These are phyloP conservation scores for Drosophila kanekoi DNA, from an alignment of 2,888 invertebrate species.

Conservation along the genomic window DNA sequence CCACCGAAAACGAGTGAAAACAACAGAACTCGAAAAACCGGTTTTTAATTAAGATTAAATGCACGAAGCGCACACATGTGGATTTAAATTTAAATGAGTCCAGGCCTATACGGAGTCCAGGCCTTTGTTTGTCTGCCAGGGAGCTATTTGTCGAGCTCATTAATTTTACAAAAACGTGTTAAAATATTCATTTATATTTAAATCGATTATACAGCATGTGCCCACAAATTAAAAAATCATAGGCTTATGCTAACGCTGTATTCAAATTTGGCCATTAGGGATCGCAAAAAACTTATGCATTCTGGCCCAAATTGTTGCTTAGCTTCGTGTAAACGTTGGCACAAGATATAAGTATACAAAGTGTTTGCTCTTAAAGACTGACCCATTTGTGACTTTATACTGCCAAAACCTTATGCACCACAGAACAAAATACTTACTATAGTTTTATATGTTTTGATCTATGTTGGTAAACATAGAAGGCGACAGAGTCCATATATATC, in stretches of 20 bases:
- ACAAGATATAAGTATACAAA: no score
- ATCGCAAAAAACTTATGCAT: neutral
- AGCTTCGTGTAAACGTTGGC: no score
- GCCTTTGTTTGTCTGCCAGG: slow-evolving; percentile 28
- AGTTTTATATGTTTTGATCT: no score
- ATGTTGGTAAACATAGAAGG: no score
- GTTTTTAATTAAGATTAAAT: slow-evolving; percentile 84
- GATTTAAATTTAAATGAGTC: slow-evolving; percentile 76
- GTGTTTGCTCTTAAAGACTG: no score
- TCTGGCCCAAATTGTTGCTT: neutral
- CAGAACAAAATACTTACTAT: no score
- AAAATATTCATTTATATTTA: slow-evolving; percentile 81
- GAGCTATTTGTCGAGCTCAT: slow-evolving; percentile 66
- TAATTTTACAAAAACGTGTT: slow-evolving; percentile 78
- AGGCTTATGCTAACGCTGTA: neutral
- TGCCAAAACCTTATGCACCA: no score
- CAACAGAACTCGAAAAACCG: slow-evolving; percentile 74
- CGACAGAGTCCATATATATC: no score
- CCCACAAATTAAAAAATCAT: slow-evolving; percentile 9
- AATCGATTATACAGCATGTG: slow-evolving; percentile 63
- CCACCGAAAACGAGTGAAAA: slow-evolving; percentile 42
- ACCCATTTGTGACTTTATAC: no score
- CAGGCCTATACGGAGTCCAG: slow-evolving; percentile 18
- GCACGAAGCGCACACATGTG: slow-evolving; percentile 70
- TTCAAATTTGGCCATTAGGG: no score